These are phyloP conservation scores for Vimba vimba DNA, from an alignment of 2,113 vertebrate genomes.

Conservation along the genomic window DNA sequence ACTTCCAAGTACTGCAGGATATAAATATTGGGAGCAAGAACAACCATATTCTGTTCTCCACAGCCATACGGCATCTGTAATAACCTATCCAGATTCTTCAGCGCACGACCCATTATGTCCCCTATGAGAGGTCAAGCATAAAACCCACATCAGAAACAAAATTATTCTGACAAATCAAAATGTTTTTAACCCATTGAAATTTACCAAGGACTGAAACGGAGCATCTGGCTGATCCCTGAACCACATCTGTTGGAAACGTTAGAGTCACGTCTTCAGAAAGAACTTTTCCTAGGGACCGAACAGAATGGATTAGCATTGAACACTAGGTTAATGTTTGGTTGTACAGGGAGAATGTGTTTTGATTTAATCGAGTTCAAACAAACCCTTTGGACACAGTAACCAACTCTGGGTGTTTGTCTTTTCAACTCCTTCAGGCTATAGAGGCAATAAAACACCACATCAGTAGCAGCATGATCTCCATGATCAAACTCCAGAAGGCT, in stretches of 20 bases:
- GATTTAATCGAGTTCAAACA: too few species aligned
- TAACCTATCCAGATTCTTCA: constrained; percentile 80
- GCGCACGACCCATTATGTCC: constrained; percentile 82
- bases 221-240: constrained; percentile 76
- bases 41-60: constrained; percentile 88
- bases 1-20: constrained; percentile 82
- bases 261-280: too few species aligned
- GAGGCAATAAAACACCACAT: too few species aligned
- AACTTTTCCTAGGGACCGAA: too few species aligned
- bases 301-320: too few species aligned
- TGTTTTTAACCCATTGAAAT: background rate
- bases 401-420: too few species aligned
- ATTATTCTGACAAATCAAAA: background rate
- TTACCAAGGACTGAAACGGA: constrained; percentile 81
- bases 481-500: too few species aligned
- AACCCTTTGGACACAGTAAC: too few species aligned
- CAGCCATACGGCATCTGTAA: constrained; percentile 86
- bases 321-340: too few species aligned
- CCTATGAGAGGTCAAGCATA: constrained; percentile 69
- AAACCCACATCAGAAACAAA: background rate
- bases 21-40: constrained; percentile 87
- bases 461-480: too few species aligned
- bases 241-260: constrained; percentile 55
- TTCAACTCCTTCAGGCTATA: too few species aligned
- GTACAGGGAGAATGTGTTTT: too few species aligned